These are phyloP conservation scores for Percina caprodes DNA, from an alignment of 2,113 vertebrate species.

Conservation along the genomic window DNA sequence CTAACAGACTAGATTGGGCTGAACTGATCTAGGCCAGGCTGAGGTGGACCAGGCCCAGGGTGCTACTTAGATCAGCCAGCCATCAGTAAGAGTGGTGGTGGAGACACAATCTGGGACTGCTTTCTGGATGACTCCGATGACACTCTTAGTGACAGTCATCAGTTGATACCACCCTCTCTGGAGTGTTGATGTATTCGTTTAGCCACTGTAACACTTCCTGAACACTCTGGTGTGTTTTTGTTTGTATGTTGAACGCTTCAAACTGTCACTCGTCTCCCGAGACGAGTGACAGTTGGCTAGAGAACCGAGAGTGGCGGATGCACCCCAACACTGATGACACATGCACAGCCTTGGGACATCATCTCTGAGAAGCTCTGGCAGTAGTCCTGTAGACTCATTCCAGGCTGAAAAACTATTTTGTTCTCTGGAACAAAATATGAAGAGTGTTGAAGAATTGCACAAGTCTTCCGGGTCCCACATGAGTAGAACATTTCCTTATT, in stretches of 20 bases:
- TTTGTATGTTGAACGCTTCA: constrained; percentile 19
- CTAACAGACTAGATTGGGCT: constrained; percentile 41
- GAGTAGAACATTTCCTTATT: constrained; percentile 25
- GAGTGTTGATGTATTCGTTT: constrained; percentile 26
- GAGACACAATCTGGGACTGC: constrained; percentile 47
- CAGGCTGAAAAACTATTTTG: constrained; percentile 21
- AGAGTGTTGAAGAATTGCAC: constrained; percentile 1
- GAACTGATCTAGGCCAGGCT: constrained; percentile 47
- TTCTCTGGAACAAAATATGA: constrained; percentile 16
- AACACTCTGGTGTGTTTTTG: constrained; percentile 27
- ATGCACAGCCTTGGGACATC: constrained; percentile 42
- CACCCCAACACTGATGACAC: constrained; percentile 48
- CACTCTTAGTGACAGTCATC: constrained; percentile 37
- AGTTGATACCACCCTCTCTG: constrained; percentile 14
- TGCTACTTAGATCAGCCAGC: constrained; percentile 52
- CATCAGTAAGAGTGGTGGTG: constrained; percentile 44
- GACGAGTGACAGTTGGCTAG: constrained; percentile 52
- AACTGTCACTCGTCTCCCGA: constrained; percentile 22
- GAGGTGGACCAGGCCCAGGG: constrained; percentile 52
- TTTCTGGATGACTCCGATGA: constrained; percentile 48
- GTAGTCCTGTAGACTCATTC: constrained; percentile 26
- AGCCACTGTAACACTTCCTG: constrained; percentile 37
- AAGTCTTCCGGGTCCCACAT: background rate
- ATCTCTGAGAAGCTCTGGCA: constrained; percentile 51
- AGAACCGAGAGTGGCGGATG: constrained; percentile 33